phyloP scores from a whole-genome alignment of 2,113 vertebrate genomes.

The Otis tarda region DNA sequence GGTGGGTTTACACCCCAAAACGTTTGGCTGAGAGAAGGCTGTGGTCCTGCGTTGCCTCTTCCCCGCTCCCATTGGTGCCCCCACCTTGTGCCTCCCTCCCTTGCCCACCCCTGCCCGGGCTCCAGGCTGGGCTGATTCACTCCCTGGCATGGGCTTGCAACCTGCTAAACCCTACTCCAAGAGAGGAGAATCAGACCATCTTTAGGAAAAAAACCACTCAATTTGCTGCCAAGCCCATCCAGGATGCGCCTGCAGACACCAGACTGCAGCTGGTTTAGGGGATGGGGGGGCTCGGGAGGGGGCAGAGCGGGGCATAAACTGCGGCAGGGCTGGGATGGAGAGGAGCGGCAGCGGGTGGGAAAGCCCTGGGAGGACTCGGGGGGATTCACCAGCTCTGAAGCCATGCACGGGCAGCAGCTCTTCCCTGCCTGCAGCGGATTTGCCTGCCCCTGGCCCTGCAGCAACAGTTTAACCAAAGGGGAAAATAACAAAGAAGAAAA shows the following conservation, averaged over 20 bases:
- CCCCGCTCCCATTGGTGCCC: background rate
- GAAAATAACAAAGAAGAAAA: background rate
- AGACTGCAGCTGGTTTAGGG: background rate
- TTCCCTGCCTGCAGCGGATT: background rate
- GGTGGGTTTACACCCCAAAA: background rate
- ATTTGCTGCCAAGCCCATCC: background rate
- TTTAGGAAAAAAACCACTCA: background rate
- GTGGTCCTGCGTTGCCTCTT: background rate
- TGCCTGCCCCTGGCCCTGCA: background rate
- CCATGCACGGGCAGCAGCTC: background rate
- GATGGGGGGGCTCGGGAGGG: accelerated
- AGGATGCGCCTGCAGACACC: background rate
- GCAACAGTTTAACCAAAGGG: background rate
- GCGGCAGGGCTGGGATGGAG: background rate
- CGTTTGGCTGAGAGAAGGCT: background rate
- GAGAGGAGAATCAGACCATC: background rate
- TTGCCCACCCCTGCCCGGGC: accelerated
- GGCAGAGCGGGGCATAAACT: accelerated
- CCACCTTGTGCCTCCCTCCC: background rate
- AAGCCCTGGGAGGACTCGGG: background rate
- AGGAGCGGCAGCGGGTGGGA: accelerated
- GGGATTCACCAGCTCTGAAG: background rate
- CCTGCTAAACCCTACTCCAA: background rate
- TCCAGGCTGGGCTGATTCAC: slow-evolving; percentile 6
- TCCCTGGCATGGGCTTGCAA: background rate